A percentile compares a stretch with the other conserved stretches of the same genome.
Conservation (phyloP, 2,797 vertebrate species). For the Leptoclinus maculatus region DNA sequence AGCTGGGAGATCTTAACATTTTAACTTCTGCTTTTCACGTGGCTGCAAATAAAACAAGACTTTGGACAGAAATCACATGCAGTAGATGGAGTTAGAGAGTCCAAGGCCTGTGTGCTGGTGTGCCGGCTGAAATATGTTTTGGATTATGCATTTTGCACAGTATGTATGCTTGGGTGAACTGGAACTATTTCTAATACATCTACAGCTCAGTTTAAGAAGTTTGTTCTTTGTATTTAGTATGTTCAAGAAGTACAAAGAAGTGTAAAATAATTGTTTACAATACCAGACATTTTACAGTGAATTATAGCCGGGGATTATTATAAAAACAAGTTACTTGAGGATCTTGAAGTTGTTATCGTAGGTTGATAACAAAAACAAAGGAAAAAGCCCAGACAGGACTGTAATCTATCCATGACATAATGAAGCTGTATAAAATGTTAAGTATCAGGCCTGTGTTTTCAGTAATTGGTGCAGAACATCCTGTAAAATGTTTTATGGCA, state of each 20-base stretch:
- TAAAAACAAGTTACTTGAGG: neutral
- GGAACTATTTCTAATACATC: constrained; percentile 5
- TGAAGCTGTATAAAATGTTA: constrained; percentile 12
- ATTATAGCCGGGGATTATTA: neutral
- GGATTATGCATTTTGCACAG: constrained; percentile 41
- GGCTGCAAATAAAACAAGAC: constrained; percentile 16
- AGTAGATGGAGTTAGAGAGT: constrained; percentile 30
- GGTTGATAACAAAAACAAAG: neutral
- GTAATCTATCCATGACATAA: neutral
- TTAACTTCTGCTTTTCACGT: neutral
- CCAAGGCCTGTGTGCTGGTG: constrained; percentile 28
- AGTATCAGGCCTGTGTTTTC: constrained; percentile 6
- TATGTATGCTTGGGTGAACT: constrained; percentile 15
- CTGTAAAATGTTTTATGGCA: constrained; percentile 32
- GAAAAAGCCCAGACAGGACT: neutral
- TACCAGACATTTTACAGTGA: neutral
- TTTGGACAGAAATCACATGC: neutral
- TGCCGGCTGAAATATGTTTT: constrained; percentile 52
- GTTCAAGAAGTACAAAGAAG: neutral
- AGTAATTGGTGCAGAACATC: constrained; percentile 31
- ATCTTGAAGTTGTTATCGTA: neutral
- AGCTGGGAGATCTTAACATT: constrained; percentile 19
- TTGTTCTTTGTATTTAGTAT: neutral
- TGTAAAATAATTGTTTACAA: neutral
- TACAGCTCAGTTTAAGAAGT: constrained; percentile 10